Conservation (phyloP, 2,113 vertebrate species). For the Tinamus guttatus region DNA sequence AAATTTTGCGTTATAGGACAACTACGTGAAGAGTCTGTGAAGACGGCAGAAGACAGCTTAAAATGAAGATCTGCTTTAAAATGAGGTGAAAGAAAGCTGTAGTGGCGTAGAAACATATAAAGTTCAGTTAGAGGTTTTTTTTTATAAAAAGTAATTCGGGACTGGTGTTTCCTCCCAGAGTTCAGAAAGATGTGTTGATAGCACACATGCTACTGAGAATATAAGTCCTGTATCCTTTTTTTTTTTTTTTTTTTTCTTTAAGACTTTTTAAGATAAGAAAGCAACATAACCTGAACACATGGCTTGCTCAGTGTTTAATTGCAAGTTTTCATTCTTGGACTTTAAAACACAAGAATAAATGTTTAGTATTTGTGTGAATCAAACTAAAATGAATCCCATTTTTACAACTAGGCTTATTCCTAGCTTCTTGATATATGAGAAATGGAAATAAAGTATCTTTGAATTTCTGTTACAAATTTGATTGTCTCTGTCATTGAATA, state of each 20-base stretch:
- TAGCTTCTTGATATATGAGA: constrained; percentile 83
- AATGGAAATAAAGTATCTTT: constrained; percentile 87
- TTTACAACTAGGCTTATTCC: constrained; percentile 82
- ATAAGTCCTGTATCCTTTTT: constrained; percentile 82
- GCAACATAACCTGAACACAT: constrained; percentile 81
- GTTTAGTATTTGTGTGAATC: constrained; percentile 85
- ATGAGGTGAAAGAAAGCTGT: constrained; percentile 99
- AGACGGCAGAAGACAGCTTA: constrained; percentile 85
- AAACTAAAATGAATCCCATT: constrained; percentile 81
- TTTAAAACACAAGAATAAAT: constrained; percentile 82
- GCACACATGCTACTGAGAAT: constrained; percentile 82
- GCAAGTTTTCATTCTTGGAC: constrained; percentile 86
- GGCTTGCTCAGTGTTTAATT: constrained; percentile 86
- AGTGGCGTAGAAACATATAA: constrained; percentile 93
- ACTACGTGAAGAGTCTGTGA: constrained; percentile 83
- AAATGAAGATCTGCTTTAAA: constrained; percentile 94
- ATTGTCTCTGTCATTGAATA: constrained; percentile 84
- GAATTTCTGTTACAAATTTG: constrained; percentile 84
- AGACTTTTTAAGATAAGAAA: constrained; percentile 84
- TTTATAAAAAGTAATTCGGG: constrained; percentile 82
- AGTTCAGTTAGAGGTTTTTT: constrained; percentile 79
- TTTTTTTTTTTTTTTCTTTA: constrained; percentile 77
- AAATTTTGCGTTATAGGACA: constrained; percentile 84
- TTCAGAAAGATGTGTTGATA: constrained; percentile 81
- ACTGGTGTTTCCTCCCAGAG: constrained; percentile 82